Conservation (phyloP, 2,888 invertebrate genomes). For the Netelia virgata region DNA sequence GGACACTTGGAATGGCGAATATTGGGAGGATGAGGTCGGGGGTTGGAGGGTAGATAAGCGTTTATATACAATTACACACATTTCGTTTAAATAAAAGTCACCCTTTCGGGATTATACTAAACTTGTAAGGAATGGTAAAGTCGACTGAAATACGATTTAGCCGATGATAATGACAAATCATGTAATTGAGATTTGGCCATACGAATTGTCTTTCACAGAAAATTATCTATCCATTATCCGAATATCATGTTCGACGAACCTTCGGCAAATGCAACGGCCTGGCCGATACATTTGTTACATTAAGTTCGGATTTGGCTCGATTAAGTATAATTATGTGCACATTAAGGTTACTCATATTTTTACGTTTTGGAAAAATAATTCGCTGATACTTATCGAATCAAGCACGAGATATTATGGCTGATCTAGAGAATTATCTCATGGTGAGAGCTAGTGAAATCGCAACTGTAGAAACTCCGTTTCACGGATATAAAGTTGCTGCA, state of each 20-base stretch:
- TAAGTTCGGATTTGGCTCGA: constrained; percentile 11
- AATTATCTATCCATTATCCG: constrained; percentile 1
- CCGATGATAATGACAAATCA: constrained; percentile 5
- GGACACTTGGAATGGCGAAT: constrained; percentile 35
- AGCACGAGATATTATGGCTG: constrained; percentile 42
- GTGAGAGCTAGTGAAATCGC: background rate
- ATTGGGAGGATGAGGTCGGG: background rate
- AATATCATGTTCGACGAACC: background rate
- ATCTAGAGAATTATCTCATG: constrained; percentile 2
- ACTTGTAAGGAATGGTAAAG: constrained; percentile 30
- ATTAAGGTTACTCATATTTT: constrained; percentile 5
- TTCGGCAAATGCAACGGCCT: background rate
- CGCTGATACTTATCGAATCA: constrained; percentile 25
- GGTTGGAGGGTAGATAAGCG: background rate
- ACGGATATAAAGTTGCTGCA: constrained; percentile 22
- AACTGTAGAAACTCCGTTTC: constrained; percentile 25
- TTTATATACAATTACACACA: constrained; percentile 57
- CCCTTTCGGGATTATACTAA: constrained; percentile 21
- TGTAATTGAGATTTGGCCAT: background rate
- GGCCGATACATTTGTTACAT: background rate
- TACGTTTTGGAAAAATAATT: constrained; percentile 49
- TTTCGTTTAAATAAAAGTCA: constrained; percentile 19
- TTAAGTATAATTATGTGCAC: constrained; percentile 40
- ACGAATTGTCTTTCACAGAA: constrained; percentile 1
- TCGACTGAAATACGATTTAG: background rate